Conservation (phyloP, 1,140 invertebrate genomes). For the Phenacoccus solenopsis region DNA sequence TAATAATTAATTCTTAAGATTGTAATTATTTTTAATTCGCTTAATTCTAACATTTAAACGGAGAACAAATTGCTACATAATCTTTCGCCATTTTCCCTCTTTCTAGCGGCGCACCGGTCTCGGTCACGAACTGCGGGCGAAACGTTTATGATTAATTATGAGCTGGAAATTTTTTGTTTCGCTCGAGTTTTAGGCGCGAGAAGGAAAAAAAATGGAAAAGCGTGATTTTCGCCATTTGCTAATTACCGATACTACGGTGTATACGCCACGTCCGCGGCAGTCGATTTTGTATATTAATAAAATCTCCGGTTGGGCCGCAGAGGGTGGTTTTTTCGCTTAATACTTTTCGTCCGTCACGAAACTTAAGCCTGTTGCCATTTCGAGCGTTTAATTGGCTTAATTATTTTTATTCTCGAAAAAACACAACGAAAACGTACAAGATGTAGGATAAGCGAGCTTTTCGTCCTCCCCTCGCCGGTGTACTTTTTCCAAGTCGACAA, state of each 20-base stretch:
- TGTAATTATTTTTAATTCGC: background rate
- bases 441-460: background rate
- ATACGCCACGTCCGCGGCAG: no score
- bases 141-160: background rate
- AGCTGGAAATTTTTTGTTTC: background rate
- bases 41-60: background rate
- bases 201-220: background rate
- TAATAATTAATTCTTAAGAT: slow-evolving; percentile 1
- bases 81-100: background rate
- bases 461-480: background rate
- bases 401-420: no score
- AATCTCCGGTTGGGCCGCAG: no score
- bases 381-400: background rate
- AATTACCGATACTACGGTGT: background rate
- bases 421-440: no score
- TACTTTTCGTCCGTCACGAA: no score
- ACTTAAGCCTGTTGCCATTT: background rate
- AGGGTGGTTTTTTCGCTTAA: no score
- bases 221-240: background rate
- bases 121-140: background rate
- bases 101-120: background rate
- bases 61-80: background rate
- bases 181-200: background rate
- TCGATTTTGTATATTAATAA: no score
- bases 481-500: no score